Evolutionary conservation across 2,113 vertebrate genomes (phyloP).

Genomic region (Neolamprologus falcicula): DNA sequence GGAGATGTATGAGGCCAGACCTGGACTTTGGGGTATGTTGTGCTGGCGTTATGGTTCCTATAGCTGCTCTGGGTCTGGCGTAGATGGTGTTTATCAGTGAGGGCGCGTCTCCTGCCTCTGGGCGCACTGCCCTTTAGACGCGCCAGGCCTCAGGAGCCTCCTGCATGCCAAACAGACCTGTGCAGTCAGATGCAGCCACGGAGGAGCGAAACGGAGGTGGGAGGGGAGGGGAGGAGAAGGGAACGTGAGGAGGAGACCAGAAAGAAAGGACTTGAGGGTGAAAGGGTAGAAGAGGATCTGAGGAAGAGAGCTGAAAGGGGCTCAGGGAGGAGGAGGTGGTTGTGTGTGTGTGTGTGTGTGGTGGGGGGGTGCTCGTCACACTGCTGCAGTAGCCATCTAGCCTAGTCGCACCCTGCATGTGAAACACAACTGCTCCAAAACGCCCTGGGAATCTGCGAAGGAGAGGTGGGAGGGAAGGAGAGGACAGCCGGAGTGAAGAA

Average conservation of each 20-base stretch:
- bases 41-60: conserved; percentile 15
- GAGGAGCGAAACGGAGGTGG: conserved; percentile 1
- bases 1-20: conserved; percentile 16
- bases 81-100: conserved; percentile 65
- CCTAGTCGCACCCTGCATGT: conserved; percentile 56
- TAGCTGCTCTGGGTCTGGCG: conserved; percentile 30
- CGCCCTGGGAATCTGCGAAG: conserved; percentile 8
- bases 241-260: conserved; percentile 50
- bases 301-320: background rate
- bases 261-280: conserved; percentile 41
- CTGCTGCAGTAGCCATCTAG: conserved; percentile 47
- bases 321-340: background rate
- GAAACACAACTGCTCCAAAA: conserved; percentile 39
- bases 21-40: conserved; percentile 2
- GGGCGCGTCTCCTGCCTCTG: conserved; percentile 68
- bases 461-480: conserved; percentile 1
- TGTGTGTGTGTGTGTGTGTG: background rate
- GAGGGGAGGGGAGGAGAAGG: background rate
- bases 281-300: conserved; percentile 56
- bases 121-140: conserved; percentile 71
- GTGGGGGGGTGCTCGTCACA: conserved; percentile 16
- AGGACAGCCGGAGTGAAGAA: background rate
- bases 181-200: conserved; percentile 62
- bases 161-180: conserved; percentile 72
- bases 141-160: conserved; percentile 63